Conservation (phyloP, 2,888 invertebrate genomes). For the Oasisia sp. region DNA sequence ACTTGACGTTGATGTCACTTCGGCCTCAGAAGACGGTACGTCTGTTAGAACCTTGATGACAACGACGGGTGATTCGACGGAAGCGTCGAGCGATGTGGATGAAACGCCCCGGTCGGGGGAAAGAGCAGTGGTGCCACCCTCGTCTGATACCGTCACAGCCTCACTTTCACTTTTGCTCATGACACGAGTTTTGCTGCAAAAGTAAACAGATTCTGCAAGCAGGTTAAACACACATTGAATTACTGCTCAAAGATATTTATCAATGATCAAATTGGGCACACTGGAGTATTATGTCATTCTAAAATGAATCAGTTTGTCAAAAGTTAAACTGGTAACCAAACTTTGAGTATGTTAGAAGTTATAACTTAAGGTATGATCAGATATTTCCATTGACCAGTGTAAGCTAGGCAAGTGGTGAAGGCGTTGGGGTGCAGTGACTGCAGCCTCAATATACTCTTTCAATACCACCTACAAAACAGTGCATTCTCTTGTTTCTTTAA, state of each 20-base stretch:
- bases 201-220: background rate
- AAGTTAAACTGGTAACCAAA: too few relatives aligned
- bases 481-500: too few relatives aligned
- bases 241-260: too few relatives aligned
- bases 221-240: background rate
- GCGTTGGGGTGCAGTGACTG: too few relatives aligned
- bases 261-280: background rate
- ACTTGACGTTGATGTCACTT: background rate
- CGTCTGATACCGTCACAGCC: background rate
- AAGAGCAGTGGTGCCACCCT: background rate
- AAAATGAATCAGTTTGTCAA: background rate
- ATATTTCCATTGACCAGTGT: too few relatives aligned
- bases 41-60: background rate
- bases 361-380: too few relatives aligned
- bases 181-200: background rate
- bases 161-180: conserved; percentile 13
- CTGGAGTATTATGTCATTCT: too few relatives aligned
- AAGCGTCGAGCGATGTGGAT: background rate
- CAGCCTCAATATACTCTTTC: too few relatives aligned
- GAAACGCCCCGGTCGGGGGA: conserved; percentile 7
- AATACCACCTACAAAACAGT: too few relatives aligned
- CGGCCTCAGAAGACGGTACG: background rate
- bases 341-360: too few relatives aligned
- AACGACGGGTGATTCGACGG: background rate
- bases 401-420: too few relatives aligned